These are phyloP conservation scores for Oreochromis niloticus DNA, from an alignment of 2,113 vertebrate genomes.

Conservation along the genomic window DNA sequence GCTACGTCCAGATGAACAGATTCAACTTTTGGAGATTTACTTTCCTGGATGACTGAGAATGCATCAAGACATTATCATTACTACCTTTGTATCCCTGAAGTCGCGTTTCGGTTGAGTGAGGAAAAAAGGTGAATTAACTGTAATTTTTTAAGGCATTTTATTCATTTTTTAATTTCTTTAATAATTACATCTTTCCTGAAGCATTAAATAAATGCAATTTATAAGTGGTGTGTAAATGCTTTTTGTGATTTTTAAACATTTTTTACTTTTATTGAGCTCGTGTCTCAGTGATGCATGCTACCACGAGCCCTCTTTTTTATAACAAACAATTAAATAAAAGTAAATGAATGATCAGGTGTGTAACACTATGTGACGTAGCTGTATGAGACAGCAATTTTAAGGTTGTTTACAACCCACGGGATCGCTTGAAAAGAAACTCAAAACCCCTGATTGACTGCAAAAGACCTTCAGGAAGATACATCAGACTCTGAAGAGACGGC, in stretches of 20 bases:
- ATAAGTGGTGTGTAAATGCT: background rate
- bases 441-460: background rate
- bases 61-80: background rate
- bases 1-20: too few relatives aligned
- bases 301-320: background rate
- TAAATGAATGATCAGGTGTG: background rate
- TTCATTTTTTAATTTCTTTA: background rate
- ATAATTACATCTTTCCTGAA: background rate
- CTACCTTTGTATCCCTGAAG: background rate
- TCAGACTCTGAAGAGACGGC: background rate
- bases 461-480: background rate
- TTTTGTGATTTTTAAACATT: background rate
- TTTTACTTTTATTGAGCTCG: background rate
- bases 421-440: background rate
- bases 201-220: background rate
- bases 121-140: background rate
- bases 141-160: background rate
- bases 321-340: background rate
- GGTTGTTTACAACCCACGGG: background rate
- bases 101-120: background rate
- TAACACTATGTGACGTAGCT: background rate
- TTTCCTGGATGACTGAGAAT: too few relatives aligned
- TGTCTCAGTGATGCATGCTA: background rate
- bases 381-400: background rate
- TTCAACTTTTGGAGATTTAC: too few relatives aligned